Evolutionary conservation across 2,113 vertebrate species (phyloP).

Genomic region (Hippocampus barbouri): DNA sequence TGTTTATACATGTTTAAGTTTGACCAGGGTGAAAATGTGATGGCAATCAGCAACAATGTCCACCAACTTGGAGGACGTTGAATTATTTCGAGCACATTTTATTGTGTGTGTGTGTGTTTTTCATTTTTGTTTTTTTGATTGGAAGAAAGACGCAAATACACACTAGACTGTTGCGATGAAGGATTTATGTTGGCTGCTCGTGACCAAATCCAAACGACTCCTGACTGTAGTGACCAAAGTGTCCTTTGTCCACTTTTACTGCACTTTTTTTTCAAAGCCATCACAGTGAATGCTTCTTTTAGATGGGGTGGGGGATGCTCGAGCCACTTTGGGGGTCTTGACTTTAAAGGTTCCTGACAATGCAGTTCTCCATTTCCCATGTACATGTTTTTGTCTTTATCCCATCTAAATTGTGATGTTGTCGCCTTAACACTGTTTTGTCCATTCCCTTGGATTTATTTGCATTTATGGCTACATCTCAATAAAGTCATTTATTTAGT

Average conservation of each 20-base stretch:
- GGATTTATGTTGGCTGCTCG: constrained; percentile 6
- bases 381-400: not conserved
- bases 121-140: constrained; percentile 7
- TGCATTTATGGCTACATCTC: not conserved
- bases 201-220: constrained; percentile 4
- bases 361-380: not conserved
- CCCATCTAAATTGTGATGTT: not conserved
- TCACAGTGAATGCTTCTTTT: constrained; percentile 4
- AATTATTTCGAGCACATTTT: constrained; percentile 16
- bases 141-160: not conserved
- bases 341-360: not conserved
- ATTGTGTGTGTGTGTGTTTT: not conserved
- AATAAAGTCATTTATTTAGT: not conserved
- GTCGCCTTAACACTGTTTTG: not conserved
- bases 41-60: constrained; percentile 37
- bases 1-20: not conserved
- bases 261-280: constrained; percentile 14
- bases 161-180: constrained; percentile 9
- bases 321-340: not conserved
- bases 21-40: constrained; percentile 19
- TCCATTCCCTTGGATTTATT: not conserved
- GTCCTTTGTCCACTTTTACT: constrained; percentile 1
- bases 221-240: constrained; percentile 21
- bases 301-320: not conserved
- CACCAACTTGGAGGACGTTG: constrained; percentile 31